These are phyloP conservation scores for Periophthalmodon schlosseri DNA, from an alignment of 2,113 vertebrate genomes.

Conservation along the genomic window DNA sequence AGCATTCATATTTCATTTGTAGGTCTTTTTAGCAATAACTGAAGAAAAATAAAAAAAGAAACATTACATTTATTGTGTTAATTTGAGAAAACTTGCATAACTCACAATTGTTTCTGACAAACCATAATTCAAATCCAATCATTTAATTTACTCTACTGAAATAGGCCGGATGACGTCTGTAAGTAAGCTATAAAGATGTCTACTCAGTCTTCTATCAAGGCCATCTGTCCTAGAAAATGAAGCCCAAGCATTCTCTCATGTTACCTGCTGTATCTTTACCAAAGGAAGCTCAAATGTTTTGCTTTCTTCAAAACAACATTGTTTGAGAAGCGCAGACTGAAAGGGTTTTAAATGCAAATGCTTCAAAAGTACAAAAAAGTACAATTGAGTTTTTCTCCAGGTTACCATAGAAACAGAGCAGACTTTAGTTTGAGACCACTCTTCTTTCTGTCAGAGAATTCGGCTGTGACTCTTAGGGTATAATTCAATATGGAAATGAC, in stretches of 20 bases:
- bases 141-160: not conserved
- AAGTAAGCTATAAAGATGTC: conserved; percentile 13
- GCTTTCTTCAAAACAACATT: conserved; percentile 1
- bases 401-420: conserved; percentile 65
- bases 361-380: conserved; percentile 29
- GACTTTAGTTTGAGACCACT: conserved; percentile 14
- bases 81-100: not conserved
- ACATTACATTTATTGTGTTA: not conserved
- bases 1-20: no score
- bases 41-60: no score
- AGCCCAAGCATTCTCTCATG: conserved; percentile 28
- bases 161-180: not conserved
- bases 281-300: conserved; percentile 34
- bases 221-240: conserved; percentile 50
- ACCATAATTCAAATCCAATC: not conserved
- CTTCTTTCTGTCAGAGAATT: not conserved
- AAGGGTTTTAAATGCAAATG: conserved; percentile 4
- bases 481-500: not conserved
- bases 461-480: not conserved
- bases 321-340: not conserved
- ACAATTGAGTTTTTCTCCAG: conserved; percentile 29
- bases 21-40: no score
- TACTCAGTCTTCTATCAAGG: conserved; percentile 13
- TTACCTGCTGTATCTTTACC: conserved; percentile 38
- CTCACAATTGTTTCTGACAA: not conserved